These are phyloP conservation scores for Forbesichthys agassizii DNA, from an alignment of 2,113 vertebrate genomes.

Conservation along the genomic window DNA sequence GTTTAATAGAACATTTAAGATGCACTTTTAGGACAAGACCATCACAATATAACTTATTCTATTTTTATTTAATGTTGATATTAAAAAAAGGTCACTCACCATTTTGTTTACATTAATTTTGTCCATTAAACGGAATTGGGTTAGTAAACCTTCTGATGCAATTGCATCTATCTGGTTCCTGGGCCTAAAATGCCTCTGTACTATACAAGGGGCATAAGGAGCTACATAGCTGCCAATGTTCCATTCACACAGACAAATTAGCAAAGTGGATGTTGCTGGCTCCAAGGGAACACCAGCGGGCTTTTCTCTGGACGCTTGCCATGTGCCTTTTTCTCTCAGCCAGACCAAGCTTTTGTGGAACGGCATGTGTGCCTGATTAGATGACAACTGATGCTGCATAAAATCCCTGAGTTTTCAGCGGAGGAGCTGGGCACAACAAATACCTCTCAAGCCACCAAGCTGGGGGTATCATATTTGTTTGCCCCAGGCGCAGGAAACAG, in stretches of 20 bases:
- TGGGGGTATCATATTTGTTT: conserved; percentile 45
- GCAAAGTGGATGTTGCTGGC: conserved; percentile 43
- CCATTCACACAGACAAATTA: conserved; percentile 49
- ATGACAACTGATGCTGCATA: conserved; percentile 51
- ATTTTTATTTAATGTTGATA: too few relatives aligned
- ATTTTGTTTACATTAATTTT: too few relatives aligned
- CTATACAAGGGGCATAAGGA: conserved; percentile 33
- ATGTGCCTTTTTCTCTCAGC: conserved; percentile 31
- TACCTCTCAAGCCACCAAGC: conserved; percentile 50
- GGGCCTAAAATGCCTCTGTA: conserved; percentile 20
- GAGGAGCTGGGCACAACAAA: conserved; percentile 43
- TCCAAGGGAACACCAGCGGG: conserved; percentile 45
- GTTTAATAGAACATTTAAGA: too few relatives aligned
- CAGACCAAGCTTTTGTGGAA: conserved; percentile 48
- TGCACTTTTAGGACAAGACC: too few relatives aligned
- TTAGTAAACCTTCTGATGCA: too few relatives aligned
- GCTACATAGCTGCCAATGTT: conserved; percentile 28
- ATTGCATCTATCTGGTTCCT: conserved; percentile 1
- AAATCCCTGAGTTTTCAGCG: conserved; percentile 34
- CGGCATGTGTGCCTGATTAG: conserved; percentile 67
- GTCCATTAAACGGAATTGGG: too few relatives aligned
- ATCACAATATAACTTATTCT: too few relatives aligned
- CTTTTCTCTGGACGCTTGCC: conserved; percentile 43
- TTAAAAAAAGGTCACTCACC: too few relatives aligned
- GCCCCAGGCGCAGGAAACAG: conserved; percentile 52